Evolutionary conservation across 2,888 invertebrate genomes (phyloP), one percentile per base, ranked within the genome.

Genomic region (Diarsia dahlii): DNA sequence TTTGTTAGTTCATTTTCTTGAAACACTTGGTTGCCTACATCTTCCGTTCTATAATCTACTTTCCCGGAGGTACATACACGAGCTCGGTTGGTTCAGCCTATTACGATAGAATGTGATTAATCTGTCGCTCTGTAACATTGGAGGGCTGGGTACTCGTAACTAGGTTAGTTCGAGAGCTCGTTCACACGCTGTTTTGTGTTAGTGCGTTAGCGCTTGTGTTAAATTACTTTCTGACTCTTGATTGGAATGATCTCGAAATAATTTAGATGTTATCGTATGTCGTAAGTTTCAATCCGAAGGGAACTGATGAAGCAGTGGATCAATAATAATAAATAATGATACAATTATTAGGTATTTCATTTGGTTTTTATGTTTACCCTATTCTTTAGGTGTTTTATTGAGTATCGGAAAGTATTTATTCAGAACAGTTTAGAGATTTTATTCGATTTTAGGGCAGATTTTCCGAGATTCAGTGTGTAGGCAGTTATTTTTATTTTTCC

Each of bases 61-160:
- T 58, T n/a, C 13, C 20, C 23, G 4, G 13, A 45, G 18, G 39
- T 54, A 48, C 13, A 12, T 39, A 28, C 15, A 13, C 3, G 13
- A 52, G 58, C 34, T 39, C 23, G 8, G 52, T 54, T 62, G 15
- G 18, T 45, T 18, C 18, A 12, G 23, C n/a, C 23, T 10, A 20
- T 70, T 23, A 50, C 8, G 12, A 39, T 13, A 13, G 18, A 63
- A 63, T 63, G 15, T 54, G 28, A 78, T 79, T 63, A 56, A 50
- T 79, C 54, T 12, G 46, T 23, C 28, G 18, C 28, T 67, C 34
- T 45, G 45, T 34, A 23, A 52, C 52, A 76, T 15, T 54, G 20
- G n/a, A 28, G 69, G 34, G 48, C 46, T 54, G 23, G 23, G n/a
- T n/a, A n/a, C n/a, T n/a, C n/a, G 20, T 20, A 48, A 39, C 58